Conservation (phyloP, 2,797 vertebrate species). For the Tympanoctomys barrerae region DNA sequence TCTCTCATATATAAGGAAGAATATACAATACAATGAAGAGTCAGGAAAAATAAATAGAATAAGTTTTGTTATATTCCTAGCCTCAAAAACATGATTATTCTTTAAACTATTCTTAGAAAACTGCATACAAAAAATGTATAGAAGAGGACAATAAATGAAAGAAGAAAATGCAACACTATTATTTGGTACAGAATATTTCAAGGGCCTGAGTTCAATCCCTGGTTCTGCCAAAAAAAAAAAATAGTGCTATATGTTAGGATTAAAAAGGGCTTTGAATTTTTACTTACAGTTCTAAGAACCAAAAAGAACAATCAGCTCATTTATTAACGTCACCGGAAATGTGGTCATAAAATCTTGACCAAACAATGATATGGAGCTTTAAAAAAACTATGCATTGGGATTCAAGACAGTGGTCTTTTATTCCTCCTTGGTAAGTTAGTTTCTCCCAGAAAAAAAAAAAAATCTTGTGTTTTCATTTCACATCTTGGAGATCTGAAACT, state of each 20-base stretch:
- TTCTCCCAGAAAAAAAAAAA: too few species aligned
- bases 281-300: conserved; percentile 46
- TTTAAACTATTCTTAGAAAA: conserved; percentile 72
- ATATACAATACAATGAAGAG: neutral
- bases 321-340: conserved; percentile 36
- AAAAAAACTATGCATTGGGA: neutral
- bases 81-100: conserved; percentile 27
- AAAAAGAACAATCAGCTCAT: conserved; percentile 25
- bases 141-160: conserved; percentile 60
- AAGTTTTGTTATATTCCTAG: neutral
- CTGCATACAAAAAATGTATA: conserved; percentile 4
- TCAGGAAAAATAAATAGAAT: neutral
- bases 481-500: too few species aligned
- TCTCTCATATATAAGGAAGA: neutral
- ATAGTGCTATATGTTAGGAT: neutral
- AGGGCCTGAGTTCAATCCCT: too few species aligned
- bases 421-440: neutral
- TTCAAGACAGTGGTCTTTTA: neutral
- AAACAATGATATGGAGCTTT: conserved; percentile 27
- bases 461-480: too few species aligned
- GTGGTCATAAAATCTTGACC: neutral
- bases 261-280: conserved; percentile 34
- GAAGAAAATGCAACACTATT: conserved; percentile 36
- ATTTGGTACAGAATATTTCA: neutral
- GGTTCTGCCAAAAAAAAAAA: neutral